Evolutionary conservation across 2,113 vertebrate species (phyloP), one percentile per base, ranked within the genome.

Genomic region (Corynorhinus townsendii): DNA sequence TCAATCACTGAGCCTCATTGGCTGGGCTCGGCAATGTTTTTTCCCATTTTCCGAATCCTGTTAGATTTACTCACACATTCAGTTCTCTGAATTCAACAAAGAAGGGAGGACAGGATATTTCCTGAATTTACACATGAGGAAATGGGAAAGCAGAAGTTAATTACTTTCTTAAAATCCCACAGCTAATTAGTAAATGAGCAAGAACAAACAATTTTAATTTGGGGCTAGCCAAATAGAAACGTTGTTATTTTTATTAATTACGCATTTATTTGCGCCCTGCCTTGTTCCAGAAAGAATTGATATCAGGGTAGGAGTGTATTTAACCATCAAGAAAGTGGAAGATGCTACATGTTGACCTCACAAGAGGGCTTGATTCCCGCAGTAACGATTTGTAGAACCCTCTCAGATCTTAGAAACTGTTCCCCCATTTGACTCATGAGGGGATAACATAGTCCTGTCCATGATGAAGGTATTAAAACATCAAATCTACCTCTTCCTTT

Each of bases 151-250:
- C 86, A 33, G 90, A 94, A 77, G 86, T 92, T 95, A 96, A 96
- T 91, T 69, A 40, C 75, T 91, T 83, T 49, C 77, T 82, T 69
- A 62, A 91, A 93, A 84, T 56, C 93, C 90, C 28, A 90, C 20
- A 84, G 64, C 83, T 91, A 76, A 80, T 96, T 94, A 93, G 71
- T n/a, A 59, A 94, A 54, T 45, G 66, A 83, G 24, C 83, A 80
- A 95, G 77, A 96, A 80, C 62, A 73, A 94, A 54, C 22, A 5
- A 76, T 96, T 87, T 92, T 94, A 81, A 95, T 91, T 94, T 93
- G 90, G 91, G 72, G 75, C 72, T 83, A 84, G 62, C 89, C 86
- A 93, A 86, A 93, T 24, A 91, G 86, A 94, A 96, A 62, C 77
- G 33, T 94, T 90, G 26, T 82, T 93, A 52, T 94, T 90, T 79